phyloP scores from a whole-genome alignment of 2,113 vertebrate species.

The Lucifuga dentata region DNA sequence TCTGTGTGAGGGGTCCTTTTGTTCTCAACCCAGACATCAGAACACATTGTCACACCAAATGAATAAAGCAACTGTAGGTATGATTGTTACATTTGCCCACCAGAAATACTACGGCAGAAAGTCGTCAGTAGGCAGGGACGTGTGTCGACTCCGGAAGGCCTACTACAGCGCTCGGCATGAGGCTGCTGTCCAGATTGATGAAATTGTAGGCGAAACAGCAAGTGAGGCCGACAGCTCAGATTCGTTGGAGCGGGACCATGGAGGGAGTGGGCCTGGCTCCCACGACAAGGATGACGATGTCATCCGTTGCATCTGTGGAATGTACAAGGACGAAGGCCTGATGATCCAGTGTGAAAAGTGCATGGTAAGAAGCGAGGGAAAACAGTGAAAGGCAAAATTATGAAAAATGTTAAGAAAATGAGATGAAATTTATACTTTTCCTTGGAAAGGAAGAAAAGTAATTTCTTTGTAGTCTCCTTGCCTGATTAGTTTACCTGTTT shows the following conservation, averaged over 20 bases:
- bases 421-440: background rate
- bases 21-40: background rate
- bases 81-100: background rate
- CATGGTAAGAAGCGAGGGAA: conserved; percentile 86
- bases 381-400: too few relatives aligned
- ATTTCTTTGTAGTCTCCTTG: background rate
- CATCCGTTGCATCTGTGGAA: conserved; percentile 97
- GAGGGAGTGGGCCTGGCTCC: conserved; percentile 83
- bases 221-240: conserved; percentile 99
- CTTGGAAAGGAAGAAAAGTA: background rate
- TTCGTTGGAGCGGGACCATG: conserved; percentile 84
- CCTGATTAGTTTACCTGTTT: conserved; percentile 26
- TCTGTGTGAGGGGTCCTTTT: conserved; percentile 8
- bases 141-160: conserved; percentile 93
- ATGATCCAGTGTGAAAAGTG: conserved; percentile 99
- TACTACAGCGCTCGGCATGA: conserved; percentile 96
- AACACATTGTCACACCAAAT: background rate
- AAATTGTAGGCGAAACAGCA: conserved; percentile 96
- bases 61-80: background rate
- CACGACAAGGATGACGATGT: conserved; percentile 91
- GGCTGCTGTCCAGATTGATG: conserved; percentile 94
- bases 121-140: conserved; percentile 91
- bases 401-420: background rate
- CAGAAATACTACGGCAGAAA: conserved; percentile 99
- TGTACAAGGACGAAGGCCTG: conserved; percentile 97